Base-by-base conservation (phyloP, 1,140 invertebrate genomes). In the Heliconius nattereri region DNA sequence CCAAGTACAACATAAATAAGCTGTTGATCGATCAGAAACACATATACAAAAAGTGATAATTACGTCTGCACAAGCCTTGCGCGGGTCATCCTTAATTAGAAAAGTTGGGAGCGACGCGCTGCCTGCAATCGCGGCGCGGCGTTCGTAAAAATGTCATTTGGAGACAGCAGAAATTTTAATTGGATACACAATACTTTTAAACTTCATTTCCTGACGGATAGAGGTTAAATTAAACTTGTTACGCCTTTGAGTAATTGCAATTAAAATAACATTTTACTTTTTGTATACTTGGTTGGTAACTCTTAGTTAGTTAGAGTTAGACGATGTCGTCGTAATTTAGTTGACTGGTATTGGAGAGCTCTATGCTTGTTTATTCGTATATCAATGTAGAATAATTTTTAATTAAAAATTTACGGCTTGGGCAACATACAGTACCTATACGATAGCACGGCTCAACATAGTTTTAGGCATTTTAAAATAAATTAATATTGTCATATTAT, bases 121-220 rank as follows among this genome's bases (percentile, higher is more conserved):
- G 23, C 45, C 73, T 78, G 76, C 71, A 79, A 75, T 26, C 73
- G 70, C 29, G 23, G n/a, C n/a, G n/a, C 54, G 54, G 54, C 74
- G 82, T 84, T 85, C 80, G 78, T 84, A 86, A 86, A 87, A 89
- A 86, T 84, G 82, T 79, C 84, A 86, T 83, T 76, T 84, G 81
- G 76, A 77, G 76, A 80, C 82, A 84, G 79, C 82, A 82, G 75
- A 88, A 85, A 76, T 88, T 86, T 88, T 89, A 88, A 89, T 89
- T 89, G 88, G 85, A 85, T 85, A 85, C 78, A 85, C 85, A 84
- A 86, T 84, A 83, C 84, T 76, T 81, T 81, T n/a, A 60, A 82
- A 76, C 75, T 49, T 81, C 49, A 57, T 72, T 82, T 66, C 71
- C 72, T 81, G 78, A 78, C 52, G 76, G 49, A 70, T 29, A 73